These are phyloP conservation scores for Apis laboriosa DNA, from an alignment of 1,140 invertebrate genomes.

Conservation along the genomic window DNA sequence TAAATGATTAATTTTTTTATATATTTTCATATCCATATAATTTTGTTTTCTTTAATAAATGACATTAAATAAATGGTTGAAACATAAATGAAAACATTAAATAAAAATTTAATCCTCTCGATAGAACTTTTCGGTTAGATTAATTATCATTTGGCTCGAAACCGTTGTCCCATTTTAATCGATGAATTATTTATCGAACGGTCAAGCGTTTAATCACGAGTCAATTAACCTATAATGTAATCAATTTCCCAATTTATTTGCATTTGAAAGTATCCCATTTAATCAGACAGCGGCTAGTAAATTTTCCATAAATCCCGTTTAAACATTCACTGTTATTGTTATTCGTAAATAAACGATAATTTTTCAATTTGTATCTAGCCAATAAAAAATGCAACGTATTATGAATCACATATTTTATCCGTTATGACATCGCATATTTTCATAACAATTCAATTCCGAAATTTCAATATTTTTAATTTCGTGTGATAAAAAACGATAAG, in stretches of 20 bases:
- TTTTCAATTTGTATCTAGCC: not conserved
- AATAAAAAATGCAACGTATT: not conserved
- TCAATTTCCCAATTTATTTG: not conserved
- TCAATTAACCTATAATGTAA: constrained; percentile 14
- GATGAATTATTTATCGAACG: constrained; percentile 21
- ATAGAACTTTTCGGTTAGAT: not conserved
- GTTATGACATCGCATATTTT: too few species aligned
- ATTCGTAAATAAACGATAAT: not conserved
- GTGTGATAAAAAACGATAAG: too few species aligned
- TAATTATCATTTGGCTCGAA: not conserved
- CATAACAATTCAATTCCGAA: too few species aligned
- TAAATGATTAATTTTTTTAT: not conserved
- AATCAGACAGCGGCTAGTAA: not conserved
- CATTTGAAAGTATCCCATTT: not conserved
- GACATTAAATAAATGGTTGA: not conserved
- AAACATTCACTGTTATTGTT: not conserved
- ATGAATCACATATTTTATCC: not conserved
- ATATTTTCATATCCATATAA: not conserved
- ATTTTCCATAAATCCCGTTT: constrained; percentile 11
- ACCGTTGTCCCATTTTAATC: not conserved
- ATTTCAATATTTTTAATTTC: too few species aligned
- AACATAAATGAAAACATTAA: too few species aligned
- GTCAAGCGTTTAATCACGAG: not conserved
- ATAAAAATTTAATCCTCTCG: not conserved
- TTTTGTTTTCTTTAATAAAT: not conserved